These are phyloP conservation scores for Phrynocephalus versicolor DNA, from an alignment of 2,113 vertebrate species.

Conservation along the genomic window DNA sequence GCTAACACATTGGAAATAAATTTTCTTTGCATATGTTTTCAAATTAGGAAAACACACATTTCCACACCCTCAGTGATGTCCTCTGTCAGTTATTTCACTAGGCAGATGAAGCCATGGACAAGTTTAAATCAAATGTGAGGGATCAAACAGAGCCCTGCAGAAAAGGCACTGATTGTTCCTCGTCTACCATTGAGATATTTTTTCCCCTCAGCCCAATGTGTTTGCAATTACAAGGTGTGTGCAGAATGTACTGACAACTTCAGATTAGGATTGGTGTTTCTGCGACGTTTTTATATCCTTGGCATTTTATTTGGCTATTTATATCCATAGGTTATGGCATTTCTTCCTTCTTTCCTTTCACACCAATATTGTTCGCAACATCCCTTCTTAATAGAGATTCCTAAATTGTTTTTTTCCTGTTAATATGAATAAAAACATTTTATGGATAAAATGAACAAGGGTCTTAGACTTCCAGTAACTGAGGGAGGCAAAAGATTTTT, in stretches of 20 bases:
- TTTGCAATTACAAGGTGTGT: constrained; percentile 74
- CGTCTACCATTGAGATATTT: neutral
- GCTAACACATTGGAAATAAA: constrained; percentile 17
- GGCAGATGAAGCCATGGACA: constrained; percentile 55
- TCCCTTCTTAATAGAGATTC: constrained; percentile 41
- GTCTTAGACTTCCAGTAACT: neutral
- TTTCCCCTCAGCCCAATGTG: constrained; percentile 47
- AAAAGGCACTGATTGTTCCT: constrained; percentile 43
- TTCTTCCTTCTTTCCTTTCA: constrained; percentile 43
- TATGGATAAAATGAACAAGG: neutral
- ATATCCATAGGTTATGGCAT: constrained; percentile 54
- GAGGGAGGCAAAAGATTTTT: neutral
- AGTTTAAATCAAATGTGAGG: constrained; percentile 60
- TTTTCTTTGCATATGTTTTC: constrained; percentile 45
- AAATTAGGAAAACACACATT: constrained; percentile 9
- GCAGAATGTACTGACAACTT: constrained; percentile 62
- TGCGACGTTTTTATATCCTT: constrained; percentile 66
- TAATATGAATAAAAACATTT: neutral
- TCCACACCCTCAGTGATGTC: neutral
- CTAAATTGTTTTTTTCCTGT: neutral
- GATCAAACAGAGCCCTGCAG: constrained; percentile 58
- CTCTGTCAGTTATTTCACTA: constrained; percentile 53
- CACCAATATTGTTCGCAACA: constrained; percentile 39
- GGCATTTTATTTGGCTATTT: constrained; percentile 70
- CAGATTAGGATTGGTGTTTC: constrained; percentile 65